Evolutionary conservation across 1,140 invertebrate species (phyloP).

Genomic region (Antheraea mylitta): DNA sequence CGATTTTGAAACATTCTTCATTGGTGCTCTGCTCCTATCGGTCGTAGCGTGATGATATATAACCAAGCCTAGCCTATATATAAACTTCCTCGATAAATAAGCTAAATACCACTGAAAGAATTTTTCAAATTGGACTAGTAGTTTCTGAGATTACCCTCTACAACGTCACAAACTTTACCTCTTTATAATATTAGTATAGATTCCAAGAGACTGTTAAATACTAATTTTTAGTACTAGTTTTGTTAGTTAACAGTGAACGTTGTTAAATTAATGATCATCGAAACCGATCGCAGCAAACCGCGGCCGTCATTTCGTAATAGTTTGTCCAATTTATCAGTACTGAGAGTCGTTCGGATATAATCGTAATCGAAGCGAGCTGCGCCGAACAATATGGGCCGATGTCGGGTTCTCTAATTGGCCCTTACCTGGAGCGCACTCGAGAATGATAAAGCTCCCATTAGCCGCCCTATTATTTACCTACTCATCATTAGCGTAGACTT

Average conservation of each 20-base stretch:
- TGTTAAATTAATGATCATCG: slow-evolving; percentile 51
- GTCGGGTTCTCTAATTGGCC: slow-evolving; percentile 76
- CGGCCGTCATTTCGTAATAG: slow-evolving; percentile 72
- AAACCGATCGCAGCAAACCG: slow-evolving; percentile 55
- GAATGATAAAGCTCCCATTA: slow-evolving; percentile 79
- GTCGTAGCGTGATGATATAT: too few species aligned
- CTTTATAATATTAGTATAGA: too few species aligned
- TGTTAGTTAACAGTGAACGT: not conserved
- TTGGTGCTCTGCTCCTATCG: too few species aligned
- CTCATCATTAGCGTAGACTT: slow-evolving; percentile 78
- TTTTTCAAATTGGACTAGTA: too few species aligned
- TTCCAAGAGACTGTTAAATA: too few species aligned
- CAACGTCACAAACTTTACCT: too few species aligned
- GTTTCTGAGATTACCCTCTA: too few species aligned
- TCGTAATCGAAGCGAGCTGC: slow-evolving; percentile 74
- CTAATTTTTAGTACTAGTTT: too few species aligned
- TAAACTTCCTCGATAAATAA: too few species aligned
- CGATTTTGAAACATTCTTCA: too few species aligned
- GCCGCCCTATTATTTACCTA: slow-evolving; percentile 79
- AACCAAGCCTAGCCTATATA: too few species aligned
- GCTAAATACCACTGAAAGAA: too few species aligned
- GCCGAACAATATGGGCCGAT: slow-evolving; percentile 77
- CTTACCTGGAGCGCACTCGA: slow-evolving; percentile 77
- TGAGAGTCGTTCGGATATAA: slow-evolving; percentile 73
- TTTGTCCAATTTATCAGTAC: slow-evolving; percentile 76